These are phyloP conservation scores for Sarcophaga variegata DNA, from an alignment of 2,888 invertebrate species.

Conservation along the genomic window DNA sequence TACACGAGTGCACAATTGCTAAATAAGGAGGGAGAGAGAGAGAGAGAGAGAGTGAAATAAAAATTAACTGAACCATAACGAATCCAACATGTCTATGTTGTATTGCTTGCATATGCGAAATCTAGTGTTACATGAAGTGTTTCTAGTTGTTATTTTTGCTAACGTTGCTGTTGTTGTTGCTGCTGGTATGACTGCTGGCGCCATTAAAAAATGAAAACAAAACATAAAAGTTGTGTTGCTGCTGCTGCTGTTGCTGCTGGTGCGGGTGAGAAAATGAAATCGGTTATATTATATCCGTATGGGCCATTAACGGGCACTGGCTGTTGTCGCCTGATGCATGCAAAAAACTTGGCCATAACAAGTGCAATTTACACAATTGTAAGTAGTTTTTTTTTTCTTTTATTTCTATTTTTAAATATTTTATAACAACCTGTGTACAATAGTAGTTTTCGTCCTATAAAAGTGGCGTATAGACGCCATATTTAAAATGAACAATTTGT, in stretches of 20 bases:
- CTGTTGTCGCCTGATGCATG: conserved; percentile 86
- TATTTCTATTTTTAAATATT: no score
- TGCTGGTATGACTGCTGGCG: background rate
- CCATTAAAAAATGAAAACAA: conserved; percentile 75
- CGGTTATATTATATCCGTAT: conserved; percentile 83
- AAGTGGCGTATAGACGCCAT: background rate
- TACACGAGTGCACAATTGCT: no score
- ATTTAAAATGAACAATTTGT: background rate
- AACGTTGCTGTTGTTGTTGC: background rate
- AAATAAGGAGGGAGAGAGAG: background rate
- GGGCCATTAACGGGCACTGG: conserved; percentile 82
- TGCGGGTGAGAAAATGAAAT: conserved; percentile 82
- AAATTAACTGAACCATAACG: conserved; percentile 56
- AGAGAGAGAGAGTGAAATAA: background rate
- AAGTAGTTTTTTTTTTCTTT: conserved; percentile 78
- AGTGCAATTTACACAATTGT: conserved; percentile 89
- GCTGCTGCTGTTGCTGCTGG: conserved; percentile 73
- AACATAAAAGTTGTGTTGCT: conserved; percentile 74
- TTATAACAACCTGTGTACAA: no score
- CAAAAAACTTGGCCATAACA: conserved; percentile 88
- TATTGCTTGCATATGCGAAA: conserved; percentile 15
- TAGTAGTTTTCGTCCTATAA: no score
- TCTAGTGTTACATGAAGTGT: background rate
- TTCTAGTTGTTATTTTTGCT: background rate
- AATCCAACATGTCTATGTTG: conserved; percentile 48